Evolutionary conservation across 2,888 invertebrate genomes (phyloP).

Genomic region (Papilio elwesi): DNA sequence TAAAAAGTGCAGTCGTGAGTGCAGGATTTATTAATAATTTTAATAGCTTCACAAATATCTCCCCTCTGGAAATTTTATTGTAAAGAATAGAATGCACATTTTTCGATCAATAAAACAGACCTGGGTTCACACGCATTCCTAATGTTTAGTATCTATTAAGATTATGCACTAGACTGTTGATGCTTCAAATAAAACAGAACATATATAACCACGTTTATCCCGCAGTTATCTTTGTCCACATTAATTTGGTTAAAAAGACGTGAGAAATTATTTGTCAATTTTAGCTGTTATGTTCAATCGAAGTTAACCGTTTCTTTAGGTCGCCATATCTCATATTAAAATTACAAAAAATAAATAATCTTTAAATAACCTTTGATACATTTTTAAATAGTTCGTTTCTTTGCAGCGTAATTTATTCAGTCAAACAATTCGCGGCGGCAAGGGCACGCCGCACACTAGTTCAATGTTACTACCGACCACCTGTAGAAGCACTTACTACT

Average conservation of each 20-base stretch:
- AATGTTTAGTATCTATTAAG: background rate
- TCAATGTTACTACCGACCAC: constrained; percentile 26
- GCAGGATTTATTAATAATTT: constrained; percentile 14
- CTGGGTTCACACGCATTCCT: constrained; percentile 10
- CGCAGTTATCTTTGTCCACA: background rate
- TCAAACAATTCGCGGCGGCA: constrained; percentile 31
- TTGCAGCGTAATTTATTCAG: constrained; percentile 38
- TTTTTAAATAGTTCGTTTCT: constrained; percentile 29
- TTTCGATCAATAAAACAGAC: background rate
- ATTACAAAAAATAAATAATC: background rate
- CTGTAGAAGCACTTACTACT: constrained; percentile 14
- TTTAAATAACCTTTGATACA: constrained; percentile 7
- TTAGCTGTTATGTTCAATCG: background rate
- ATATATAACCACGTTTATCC: background rate
- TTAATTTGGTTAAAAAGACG: background rate
- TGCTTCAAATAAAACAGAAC: background rate
- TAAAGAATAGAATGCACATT: background rate
- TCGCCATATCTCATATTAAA: background rate
- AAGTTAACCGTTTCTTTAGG: background rate
- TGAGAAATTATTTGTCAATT: constrained; percentile 1
- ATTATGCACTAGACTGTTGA: background rate
- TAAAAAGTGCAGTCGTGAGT: constrained; percentile 17
- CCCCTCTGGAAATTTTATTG: constrained; percentile 4
- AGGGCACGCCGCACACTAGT: constrained; percentile 15
- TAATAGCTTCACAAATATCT: background rate